These are phyloP conservation scores for Ursus arctos DNA, from an alignment of 2,113 vertebrate genomes.

Conservation along the genomic window DNA sequence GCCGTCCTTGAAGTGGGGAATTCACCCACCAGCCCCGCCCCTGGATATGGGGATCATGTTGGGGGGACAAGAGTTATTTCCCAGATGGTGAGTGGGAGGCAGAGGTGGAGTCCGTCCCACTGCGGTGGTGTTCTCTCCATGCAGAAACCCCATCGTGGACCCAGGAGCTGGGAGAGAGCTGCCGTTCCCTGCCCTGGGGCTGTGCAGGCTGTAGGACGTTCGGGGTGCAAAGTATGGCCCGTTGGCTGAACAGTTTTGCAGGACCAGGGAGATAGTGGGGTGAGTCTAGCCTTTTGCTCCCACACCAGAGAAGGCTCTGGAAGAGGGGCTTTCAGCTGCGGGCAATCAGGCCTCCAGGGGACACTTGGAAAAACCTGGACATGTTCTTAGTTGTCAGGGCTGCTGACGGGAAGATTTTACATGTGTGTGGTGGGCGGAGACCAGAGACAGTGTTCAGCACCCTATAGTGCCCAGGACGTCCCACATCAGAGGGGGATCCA, in stretches of 20 bases:
- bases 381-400: fast-evolving
- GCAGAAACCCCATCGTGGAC: not conserved
- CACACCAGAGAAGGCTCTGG: fast-evolving
- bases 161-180: fast-evolving
- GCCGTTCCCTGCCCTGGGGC: fast-evolving
- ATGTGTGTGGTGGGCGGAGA: fast-evolving
- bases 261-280: not conserved
- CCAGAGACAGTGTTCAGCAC: fast-evolving
- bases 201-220: not conserved
- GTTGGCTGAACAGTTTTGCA: fast-evolving
- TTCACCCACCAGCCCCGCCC: fast-evolving
- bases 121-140: fast-evolving
- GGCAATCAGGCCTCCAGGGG: too few relatives aligned
- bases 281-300: not conserved
- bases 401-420: fast-evolving
- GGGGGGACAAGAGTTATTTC: not conserved
- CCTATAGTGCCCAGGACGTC: not conserved
- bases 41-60: fast-evolving
- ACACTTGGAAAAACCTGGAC: fast-evolving
- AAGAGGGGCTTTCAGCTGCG: fast-evolving
- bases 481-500: fast-evolving
- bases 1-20: fast-evolving
- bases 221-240: not conserved
- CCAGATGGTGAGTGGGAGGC: not conserved
- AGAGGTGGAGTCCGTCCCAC: not conserved